Evolutionary conservation across 2,797 vertebrate genomes (phyloP), one percentile per base, ranked within the genome.

Genomic region (Lutjanus campechanus): DNA sequence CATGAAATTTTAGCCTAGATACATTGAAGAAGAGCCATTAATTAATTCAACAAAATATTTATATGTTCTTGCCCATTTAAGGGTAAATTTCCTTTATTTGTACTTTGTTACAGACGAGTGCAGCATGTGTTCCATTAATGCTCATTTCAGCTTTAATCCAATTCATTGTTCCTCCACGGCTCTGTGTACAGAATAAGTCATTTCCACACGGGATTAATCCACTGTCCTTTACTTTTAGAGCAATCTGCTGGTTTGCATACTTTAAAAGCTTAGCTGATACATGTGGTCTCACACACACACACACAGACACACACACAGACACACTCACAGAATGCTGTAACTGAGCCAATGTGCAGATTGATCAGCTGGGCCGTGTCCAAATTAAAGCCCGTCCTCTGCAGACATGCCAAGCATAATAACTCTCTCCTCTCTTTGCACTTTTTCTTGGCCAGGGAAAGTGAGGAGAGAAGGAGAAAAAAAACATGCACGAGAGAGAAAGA

Each of bases 291-390:
- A 50, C 55, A 50, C 53, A 51, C 74, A 67, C 66, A 50, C 69
- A 54, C 77, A 29, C 68, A 72, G 65, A 41, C 71, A 56, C 76
- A 80, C 75, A 69, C 78, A 71, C 60, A 63, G 53, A 66, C 74
- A 63, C 73, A 73, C 77, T 10, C 69, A 46, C 55, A 61, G 22
- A 0, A 44, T 1, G 68, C 72, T 92, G 87, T 78, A 91, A 92
- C 79, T 1, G 60, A 91, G 92, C 93, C 93, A 90, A 88, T 20
- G 84, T 81, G 84, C 86, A 91, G 91, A 94, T 93, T 93, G 92
- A 95, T 95, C 93, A 86, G 78, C 88, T 94, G 93, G 93, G 87
- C 69, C 44, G 20, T 1, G 80, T 94, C 95, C 94, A 95, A 95
- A 91, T 90, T 84, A 90, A 91, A 93, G 90, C 88, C 91, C 62